Base-by-base conservation (phyloP, 2,888 invertebrate genomes). In the Coremacera marginata region DNA sequence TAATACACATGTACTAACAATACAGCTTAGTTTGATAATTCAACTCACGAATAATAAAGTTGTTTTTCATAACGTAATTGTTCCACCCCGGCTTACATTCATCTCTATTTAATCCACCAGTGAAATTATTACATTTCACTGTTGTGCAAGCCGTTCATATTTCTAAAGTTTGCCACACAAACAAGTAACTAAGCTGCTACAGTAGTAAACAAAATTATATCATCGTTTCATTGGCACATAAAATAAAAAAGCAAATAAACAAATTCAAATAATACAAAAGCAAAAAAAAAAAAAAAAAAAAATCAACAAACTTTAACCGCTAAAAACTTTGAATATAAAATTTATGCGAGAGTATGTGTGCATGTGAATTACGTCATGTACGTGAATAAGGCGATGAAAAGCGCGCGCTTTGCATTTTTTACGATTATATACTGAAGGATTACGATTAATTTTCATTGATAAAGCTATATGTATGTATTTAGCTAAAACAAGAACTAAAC, bases 381-480 rank as follows among this genome's bases (percentile, higher is more conserved):
- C 37, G 57, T 9, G 27, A 27, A 70, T 5, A 51, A 34, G 11
- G 76, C 72, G 63, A 77, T 75, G 68, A 73, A 79, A 75, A 22
- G 22, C n/a, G 37, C 37, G 19, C 67, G 67, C 67, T 37, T 65
- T 65, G 14, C 37, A 19, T 71, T 14, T 19, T 75, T 62, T 44
- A 60, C 51, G 57, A 22, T 19, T 14, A 22, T 37, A 19, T 62
- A 68, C 75, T 78, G 72, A 72, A 75, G 60, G 74, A 80, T 76
- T 77, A 79, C 78, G 80, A 78, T 79, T 79, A 80, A 78, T 79
- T 78, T 81, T 81, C 76, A 81, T 82, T 81, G 78, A 79, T 79
- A 80, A 79, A 78, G 76, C 70, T 71, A 25, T 31, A 63, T 37
- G 37, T 44, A 44, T 44, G 27, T 25, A 62, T 75, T 52, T 72